phyloP scores from a whole-genome alignment of 2,113 vertebrate genomes.

The Colinus virginianus region DNA sequence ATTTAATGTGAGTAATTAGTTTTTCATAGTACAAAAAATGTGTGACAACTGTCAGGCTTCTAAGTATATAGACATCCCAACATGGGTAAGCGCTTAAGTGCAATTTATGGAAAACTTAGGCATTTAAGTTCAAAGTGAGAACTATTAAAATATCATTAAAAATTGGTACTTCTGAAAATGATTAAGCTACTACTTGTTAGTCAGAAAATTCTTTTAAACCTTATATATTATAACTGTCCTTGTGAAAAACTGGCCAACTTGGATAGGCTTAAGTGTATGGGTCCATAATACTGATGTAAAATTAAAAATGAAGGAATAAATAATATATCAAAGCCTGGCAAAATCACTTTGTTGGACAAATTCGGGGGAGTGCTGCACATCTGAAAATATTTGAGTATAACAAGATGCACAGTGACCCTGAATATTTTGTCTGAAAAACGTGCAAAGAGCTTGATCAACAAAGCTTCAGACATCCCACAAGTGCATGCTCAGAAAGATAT shows the following conservation, averaged over 20 bases:
- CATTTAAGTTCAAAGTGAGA: not conserved
- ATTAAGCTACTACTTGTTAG: not conserved
- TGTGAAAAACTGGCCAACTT: not conserved
- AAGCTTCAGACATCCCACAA: not conserved
- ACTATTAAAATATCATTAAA: not conserved
- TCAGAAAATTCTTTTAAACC: not conserved
- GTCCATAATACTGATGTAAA: not conserved
- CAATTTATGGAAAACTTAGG: not conserved
- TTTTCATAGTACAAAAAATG: not conserved
- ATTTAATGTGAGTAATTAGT: not conserved
- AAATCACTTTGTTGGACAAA: not conserved
- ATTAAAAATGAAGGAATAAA: not conserved
- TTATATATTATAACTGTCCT: not conserved
- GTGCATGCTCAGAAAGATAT: not conserved
- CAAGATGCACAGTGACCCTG: not conserved
- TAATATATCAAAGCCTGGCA: not conserved
- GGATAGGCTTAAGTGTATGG: not conserved
- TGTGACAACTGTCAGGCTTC: not conserved
- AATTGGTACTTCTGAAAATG: not conserved
- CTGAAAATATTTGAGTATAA: not conserved
- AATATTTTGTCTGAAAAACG: not conserved
- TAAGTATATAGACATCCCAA: not conserved
- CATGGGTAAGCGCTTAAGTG: not conserved
- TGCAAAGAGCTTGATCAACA: not conserved
- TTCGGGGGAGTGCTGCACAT: not conserved